Base-by-base conservation (phyloP, 1,140 invertebrate species). In the Magallana ariakensis region DNA sequence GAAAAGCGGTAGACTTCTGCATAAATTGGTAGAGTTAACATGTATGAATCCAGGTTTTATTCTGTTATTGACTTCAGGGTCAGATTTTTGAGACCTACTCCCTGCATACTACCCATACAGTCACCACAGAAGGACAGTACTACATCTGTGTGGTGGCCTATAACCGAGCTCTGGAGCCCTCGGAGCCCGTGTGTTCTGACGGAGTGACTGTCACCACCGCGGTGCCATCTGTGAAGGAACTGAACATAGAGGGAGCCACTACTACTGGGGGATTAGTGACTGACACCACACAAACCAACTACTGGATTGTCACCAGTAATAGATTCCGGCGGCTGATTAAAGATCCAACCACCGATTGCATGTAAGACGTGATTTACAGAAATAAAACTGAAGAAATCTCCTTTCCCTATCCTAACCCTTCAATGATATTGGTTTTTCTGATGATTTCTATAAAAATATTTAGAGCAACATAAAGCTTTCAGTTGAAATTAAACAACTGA, bases 181-280 rank as follows among this genome's bases (percentile, higher is more conserved):
- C 89, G 19, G 58, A 83, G 11, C 89, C 91, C 10, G 91, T 92
- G 5, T 92, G 91, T 85, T 92, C 91, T 10, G 91, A 92, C 81
- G 91, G 91, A 33, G 86, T 92, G 26, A 86, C 62, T 8, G 84
- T 91, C 57, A 89, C 90, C 75, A 87, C 70, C 16, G 58, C 87
- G 2, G n/a, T 75, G 4, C 89, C 90, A 56, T 56, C 26, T 16
- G 60, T 92, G 0, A 33, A 26, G 10, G 84, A 90, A 19, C 83
- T 92, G 55, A 70, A 16, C 13, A 57, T 92, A n/a, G 84, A 85
- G 1, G 85, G 85, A 54, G 88, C 86, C 1, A 26, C 75, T 53
- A 81, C 88, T 22, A 85, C 62, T 19, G 87, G 85, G 22, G 90
- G 90, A 13, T 54, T 91, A 15, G 80, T 91, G 1, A 84, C 55